A percentile compares a stretch with the other conserved stretches of the same genome.
These are phyloP conservation scores for Stegodyphus dumicola DNA, from an alignment of 1,140 invertebrate species.

Conservation along the genomic window DNA sequence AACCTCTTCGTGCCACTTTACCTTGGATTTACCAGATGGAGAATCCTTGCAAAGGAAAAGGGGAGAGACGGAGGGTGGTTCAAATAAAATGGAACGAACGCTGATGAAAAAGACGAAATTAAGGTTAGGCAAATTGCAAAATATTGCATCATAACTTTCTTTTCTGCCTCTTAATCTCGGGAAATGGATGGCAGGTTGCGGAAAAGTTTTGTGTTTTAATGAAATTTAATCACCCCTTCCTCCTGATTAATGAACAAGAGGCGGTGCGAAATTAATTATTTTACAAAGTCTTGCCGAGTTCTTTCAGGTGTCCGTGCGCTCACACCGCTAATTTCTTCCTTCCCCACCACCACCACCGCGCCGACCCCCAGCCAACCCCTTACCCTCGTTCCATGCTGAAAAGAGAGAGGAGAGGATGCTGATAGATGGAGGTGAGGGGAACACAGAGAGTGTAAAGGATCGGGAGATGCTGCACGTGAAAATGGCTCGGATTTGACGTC, in stretches of 20 bases:
- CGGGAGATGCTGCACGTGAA: slow-evolving; percentile 3
- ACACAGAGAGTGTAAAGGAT: background rate
- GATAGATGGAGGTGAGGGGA: slow-evolving; percentile 25
- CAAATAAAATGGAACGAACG: background rate
- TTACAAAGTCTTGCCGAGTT: slow-evolving; percentile 41
- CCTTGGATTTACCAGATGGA: too few species aligned
- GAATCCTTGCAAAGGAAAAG: background rate
- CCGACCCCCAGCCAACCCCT: background rate
- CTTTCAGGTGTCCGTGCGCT: slow-evolving; percentile 42
- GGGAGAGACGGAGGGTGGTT: background rate
- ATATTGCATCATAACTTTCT: slow-evolving; percentile 59
- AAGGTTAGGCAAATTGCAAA: slow-evolving; percentile 53
- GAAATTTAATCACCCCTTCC: slow-evolving; percentile 54
- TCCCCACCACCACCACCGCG: too few species aligned
- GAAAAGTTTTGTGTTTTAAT: slow-evolving; percentile 59
- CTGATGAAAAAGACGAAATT: slow-evolving; percentile 51
- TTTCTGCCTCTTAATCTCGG: slow-evolving; percentile 50
- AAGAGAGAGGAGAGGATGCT: slow-evolving; percentile 4
- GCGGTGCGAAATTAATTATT: slow-evolving; percentile 44
- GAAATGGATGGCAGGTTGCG: slow-evolving; percentile 39
- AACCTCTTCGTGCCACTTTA: too few species aligned
- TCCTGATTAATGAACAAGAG: slow-evolving; percentile 43
- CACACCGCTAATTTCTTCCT: slow-evolving; percentile 35
- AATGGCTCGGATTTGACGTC: background rate
- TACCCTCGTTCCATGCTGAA: background rate